Evolutionary conservation across 2,113 vertebrate species (phyloP).

Genomic region (Austrofundulus limnaeus): DNA sequence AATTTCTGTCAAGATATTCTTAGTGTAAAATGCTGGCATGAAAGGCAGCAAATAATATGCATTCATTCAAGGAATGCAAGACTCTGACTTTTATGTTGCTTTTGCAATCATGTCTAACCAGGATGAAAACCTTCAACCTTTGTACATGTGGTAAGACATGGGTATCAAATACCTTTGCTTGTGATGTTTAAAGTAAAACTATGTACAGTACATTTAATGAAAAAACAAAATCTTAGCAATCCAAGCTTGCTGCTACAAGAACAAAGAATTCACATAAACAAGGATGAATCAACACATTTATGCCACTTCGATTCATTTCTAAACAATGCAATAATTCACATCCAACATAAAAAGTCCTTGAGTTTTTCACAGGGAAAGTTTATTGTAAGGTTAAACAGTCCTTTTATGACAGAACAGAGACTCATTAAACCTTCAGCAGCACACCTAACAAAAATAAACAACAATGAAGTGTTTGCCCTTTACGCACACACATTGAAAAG

Average conservation of each 20-base stretch:
- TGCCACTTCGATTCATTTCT: too few species aligned
- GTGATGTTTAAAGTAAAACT: too few species aligned
- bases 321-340: neutral
- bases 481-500: neutral
- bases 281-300: neutral
- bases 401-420: neutral
- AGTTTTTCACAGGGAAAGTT: neutral
- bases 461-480: neutral
- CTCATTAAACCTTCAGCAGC: neutral
- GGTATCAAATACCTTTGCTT: too few species aligned
- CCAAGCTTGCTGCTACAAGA: neutral
- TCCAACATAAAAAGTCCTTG: neutral
- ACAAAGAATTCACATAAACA: neutral
- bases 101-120: too few species aligned
- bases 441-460: slow-evolving; percentile 4
- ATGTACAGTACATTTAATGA: neutral
- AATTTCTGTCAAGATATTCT: too few species aligned
- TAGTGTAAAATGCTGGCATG: too few species aligned
- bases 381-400: neutral
- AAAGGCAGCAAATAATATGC: too few species aligned
- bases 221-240: neutral
- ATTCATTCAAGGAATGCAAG: too few species aligned
- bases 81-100: too few species aligned
- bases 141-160: too few species aligned
- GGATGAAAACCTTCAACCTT: too few species aligned